These are phyloP conservation scores for Amphimallon solstitiale DNA, from an alignment of 2,888 invertebrate species.

Conservation along the genomic window DNA sequence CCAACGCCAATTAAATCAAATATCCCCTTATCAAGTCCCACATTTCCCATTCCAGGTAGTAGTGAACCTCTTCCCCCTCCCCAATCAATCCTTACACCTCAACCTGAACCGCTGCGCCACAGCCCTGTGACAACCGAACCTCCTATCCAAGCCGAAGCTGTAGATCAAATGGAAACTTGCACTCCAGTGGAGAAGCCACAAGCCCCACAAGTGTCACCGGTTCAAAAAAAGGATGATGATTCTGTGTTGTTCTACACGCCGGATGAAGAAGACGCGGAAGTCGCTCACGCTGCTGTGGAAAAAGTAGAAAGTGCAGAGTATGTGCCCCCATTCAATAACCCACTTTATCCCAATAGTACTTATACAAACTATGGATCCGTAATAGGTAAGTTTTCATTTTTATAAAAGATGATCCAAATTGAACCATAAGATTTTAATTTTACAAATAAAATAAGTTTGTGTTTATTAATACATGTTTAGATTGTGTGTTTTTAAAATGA, in stretches of 20 bases:
- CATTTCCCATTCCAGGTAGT: conserved; percentile 57
- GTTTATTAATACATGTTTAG: too few species aligned
- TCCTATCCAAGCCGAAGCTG: conserved; percentile 20
- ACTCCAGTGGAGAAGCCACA: conserved; percentile 2
- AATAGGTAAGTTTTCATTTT: conserved; percentile 52
- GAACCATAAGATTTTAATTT: too few species aligned
- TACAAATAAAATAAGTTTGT: too few species aligned
- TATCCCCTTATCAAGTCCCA: conserved; percentile 53
- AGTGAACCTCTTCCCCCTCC: conserved; percentile 43
- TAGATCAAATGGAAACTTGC: conserved; percentile 13
- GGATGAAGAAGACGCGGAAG: conserved; percentile 56
- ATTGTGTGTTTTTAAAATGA: too few species aligned
- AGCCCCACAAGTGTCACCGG: neutral
- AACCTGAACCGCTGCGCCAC: conserved; percentile 34
- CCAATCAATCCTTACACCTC: conserved; percentile 22
- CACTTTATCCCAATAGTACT: conserved; percentile 61
- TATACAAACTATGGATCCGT: conserved; percentile 59
- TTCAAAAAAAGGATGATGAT: conserved; percentile 20
- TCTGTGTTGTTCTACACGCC: conserved; percentile 59
- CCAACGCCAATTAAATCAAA: conserved; percentile 51
- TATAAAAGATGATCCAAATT: too few species aligned
- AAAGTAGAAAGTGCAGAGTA: conserved; percentile 55
- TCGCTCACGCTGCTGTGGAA: conserved; percentile 41
- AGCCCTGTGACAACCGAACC: too few species aligned
- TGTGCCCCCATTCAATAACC: conserved; percentile 64